These are phyloP conservation scores for Aleiodes sp. DNA, from an alignment of 1,140 invertebrate species.

Conservation along the genomic window DNA sequence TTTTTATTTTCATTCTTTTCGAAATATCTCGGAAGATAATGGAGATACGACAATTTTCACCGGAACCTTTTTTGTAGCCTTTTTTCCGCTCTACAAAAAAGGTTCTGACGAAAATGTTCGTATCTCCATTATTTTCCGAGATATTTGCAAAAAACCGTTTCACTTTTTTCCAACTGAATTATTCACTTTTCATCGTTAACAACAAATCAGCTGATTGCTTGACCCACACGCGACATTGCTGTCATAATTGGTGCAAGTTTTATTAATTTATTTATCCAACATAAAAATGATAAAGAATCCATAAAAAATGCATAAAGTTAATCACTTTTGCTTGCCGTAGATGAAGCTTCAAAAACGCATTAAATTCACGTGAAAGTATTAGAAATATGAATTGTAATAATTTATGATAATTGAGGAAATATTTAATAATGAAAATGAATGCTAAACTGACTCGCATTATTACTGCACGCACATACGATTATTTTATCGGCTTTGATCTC, in stretches of 20 bases:
- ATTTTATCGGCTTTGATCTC: conserved; percentile 18
- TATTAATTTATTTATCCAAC: conserved; percentile 12
- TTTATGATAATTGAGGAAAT: conserved; percentile 2
- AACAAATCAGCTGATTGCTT: not conserved
- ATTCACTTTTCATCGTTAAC: not conserved
- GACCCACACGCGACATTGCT: conserved; percentile 22
- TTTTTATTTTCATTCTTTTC: too few species aligned
- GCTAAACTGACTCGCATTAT: conserved; percentile 18
- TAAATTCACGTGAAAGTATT: not conserved
- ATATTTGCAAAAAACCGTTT: too few species aligned
- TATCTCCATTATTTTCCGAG: too few species aligned
- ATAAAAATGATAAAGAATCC: too few species aligned
- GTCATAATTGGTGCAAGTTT: conserved; percentile 31
- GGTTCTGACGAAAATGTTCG: too few species aligned
- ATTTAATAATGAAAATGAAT: conserved; percentile 9
- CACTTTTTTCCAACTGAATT: not conserved
- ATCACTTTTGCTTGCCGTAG: conserved; percentile 18
- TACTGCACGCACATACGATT: conserved; percentile 29
- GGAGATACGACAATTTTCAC: too few species aligned
- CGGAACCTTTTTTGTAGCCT: too few species aligned
- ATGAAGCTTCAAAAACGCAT: not conserved
- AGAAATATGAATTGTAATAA: not conserved
- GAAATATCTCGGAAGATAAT: too few species aligned
- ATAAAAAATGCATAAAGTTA: not conserved
- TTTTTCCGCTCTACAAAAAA: too few species aligned